Evolutionary conservation across 2,797 vertebrate genomes (phyloP), one percentile per base, ranked within the genome.

Genomic region (Sebastes kiyomatsui): DNA sequence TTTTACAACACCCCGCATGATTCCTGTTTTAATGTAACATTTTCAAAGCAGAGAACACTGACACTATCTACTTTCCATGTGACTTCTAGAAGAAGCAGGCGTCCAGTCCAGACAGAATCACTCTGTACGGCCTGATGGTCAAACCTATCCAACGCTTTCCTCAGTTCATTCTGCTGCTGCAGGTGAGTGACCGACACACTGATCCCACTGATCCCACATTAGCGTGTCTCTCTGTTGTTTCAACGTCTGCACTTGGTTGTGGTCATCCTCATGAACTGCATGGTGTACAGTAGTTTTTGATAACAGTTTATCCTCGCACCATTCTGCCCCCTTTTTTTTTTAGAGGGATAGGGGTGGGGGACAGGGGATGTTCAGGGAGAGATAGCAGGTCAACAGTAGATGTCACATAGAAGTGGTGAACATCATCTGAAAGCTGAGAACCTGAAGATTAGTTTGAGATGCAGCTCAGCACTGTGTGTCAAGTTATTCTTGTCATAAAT

Each of bases 141-240:
- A 98, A 98, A 69, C 98, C 98, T 9, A 98, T 99, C 88, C 98
- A 99, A 77, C 94, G 98, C 52, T 99, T 99, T 79, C 98, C 98
- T 0, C 98, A 99, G 93, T 99, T 99, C 91, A 99, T 99, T 64
- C 96, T 99, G 16, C 96, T 99, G 33, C 93, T 99, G 38, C 98
- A 98, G 97, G 98, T 98, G 52, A 85, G 87, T 77, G 6, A 30
- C n/a, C 1, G n/a, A 67, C 64, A 35, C 61, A 28, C 27, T 20
- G 58, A 4, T 28, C 27, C 14, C 14, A 28, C 56, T 9, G 13
- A 35, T 27, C 23, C n/a, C 61, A 14, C 18, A 18, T 18, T 18
- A 46, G 42, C 42, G 1, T 2, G 49, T 52, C 18, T 52, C 18
- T 52, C 49, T 52, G 49, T 52, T 52, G 20, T 20, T 52, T 52